phyloP scores from a whole-genome alignment of 2,888 invertebrate genomes.

The Linnaemya vulpina region DNA sequence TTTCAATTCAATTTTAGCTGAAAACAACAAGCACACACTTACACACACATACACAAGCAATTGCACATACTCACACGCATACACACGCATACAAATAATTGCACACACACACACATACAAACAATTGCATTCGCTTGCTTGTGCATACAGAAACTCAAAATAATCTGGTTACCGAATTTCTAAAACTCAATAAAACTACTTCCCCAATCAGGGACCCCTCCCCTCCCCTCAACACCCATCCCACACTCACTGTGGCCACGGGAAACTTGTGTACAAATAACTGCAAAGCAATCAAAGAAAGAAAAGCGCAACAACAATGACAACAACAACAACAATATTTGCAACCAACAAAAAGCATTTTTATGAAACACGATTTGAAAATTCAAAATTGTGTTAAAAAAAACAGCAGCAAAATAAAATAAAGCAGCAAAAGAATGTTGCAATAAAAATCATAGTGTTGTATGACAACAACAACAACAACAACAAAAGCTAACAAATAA shows the following conservation, averaged over 20 bases:
- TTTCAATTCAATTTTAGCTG: conserved; percentile 77
- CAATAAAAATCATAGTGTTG: conserved; percentile 67
- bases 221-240: too few species aligned
- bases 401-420: neutral
- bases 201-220: neutral
- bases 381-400: conserved; percentile 51
- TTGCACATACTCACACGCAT: too few species aligned
- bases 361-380: conserved; percentile 75
- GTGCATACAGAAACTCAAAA: conserved; percentile 1
- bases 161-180: conserved; percentile 61
- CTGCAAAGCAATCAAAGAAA: conserved; percentile 52
- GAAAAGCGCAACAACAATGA: conserved; percentile 35
- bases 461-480: conserved; percentile 59
- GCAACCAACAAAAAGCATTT: conserved; percentile 71
- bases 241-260: neutral
- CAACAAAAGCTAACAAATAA: conserved; percentile 16
- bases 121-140: neutral
- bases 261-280: conserved; percentile 45
- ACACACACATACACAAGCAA: conserved; percentile 29
- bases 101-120: conserved; percentile 9
- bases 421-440: conserved; percentile 55
- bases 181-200: conserved; percentile 55
- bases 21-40: too few species aligned
- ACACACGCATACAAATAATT: conserved; percentile 11
- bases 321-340: conserved; percentile 27